Base-by-base conservation (phyloP, 2,888 invertebrate species). In the Sinelater perroti region DNA sequence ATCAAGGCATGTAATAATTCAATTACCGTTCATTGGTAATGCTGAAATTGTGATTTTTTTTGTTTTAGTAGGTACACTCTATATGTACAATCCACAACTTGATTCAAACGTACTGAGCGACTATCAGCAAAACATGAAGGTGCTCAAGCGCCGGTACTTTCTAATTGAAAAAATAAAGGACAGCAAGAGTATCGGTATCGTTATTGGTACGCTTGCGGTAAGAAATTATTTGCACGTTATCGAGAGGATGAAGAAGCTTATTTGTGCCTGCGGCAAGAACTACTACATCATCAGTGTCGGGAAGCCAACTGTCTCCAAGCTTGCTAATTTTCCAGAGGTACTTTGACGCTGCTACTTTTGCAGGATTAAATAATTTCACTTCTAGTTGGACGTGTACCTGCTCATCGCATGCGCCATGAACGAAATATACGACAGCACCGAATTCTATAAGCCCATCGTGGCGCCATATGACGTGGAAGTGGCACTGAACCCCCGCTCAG, bases 251-350 rank as follows among this genome's bases (percentile, higher is more conserved):
- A 89, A 91, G 74, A 76, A 82, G 46, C 79, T 95, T 46, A 87
- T 94, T 28, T 86, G 85, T 68, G 77, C 82, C 1, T 87, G 89
- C 52, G 89, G 89, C 0, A 96, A 95, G 73, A 95, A 93, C 74
- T 88, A 89, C 62, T 97, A 97, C 72, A 88, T 94, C 36, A 87
- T 98, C 51, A 93, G 92, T 16, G 93, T 98, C 49, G 98, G 97
- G 3, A 95, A 96, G 75, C 90, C 96, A 2, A 97, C 95, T 80
- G 90, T 93, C 7, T 90, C 94, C 0, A 99, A 99, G 78, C 80
- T 99, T 59, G 95, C 96, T 0, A 99, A 99, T 79, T 96, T 97
- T 76, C 87, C 91, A 51, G 93, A 94, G 81, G 89, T n/a, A n/a
- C n/a, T n/a, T 20, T 36, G 7, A n/a, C n/a, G n/a, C n/a, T n/a